Evolutionary conservation across 2,888 invertebrate species (phyloP), one percentile per base, ranked within the genome.

Genomic region (Conops quadrifasciatus): DNA sequence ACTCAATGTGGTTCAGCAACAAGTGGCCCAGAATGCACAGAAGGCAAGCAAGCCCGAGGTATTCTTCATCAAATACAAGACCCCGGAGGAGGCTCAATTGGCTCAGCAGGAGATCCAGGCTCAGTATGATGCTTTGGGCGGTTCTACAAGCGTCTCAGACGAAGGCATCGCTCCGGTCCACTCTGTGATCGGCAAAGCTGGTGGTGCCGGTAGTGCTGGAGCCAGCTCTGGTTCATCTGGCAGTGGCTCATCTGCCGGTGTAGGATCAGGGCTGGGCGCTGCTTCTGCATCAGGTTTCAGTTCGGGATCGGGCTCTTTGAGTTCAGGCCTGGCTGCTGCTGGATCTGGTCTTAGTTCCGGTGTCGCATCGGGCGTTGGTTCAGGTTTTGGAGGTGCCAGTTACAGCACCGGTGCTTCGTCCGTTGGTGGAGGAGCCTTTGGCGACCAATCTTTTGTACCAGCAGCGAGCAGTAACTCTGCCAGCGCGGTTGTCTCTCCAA

Each of bases 1-100:
- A 26, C 72, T 81, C 15, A 70, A 77, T 30, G 83, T 81, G 24
- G 78, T 85, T 65, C 83, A 84, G 67, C 90, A 93, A 74, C 94
- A 94, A 5, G 91, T 93, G 49, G 90, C 91, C 70, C 92, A 78
- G 24, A 74, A 72, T 67, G 81, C 80, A 63, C 79, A 79, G 65
- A 81, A 82, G 75, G 75, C 82, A 9, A 78, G 80, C 76, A 86
- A 86, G 74, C 86, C 86, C 11, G 86, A 86, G 73, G 86, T 86
- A 0, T 86, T 83, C 78, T 86, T 86, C 77, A 85, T 86, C 72
- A 86, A 86, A 76, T 86, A 86, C 77, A 86, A 83, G 77, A 84
- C 85, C 3, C 82, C 81, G 28, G 84, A 85, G 74, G 84, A 85
- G 73, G 84, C 85, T 51, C 79, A 80, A 24, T 82, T 83, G 15